phyloP scores from a whole-genome alignment of 2,113 vertebrate genomes.

The Protobothrops mucrosquamatus region DNA sequence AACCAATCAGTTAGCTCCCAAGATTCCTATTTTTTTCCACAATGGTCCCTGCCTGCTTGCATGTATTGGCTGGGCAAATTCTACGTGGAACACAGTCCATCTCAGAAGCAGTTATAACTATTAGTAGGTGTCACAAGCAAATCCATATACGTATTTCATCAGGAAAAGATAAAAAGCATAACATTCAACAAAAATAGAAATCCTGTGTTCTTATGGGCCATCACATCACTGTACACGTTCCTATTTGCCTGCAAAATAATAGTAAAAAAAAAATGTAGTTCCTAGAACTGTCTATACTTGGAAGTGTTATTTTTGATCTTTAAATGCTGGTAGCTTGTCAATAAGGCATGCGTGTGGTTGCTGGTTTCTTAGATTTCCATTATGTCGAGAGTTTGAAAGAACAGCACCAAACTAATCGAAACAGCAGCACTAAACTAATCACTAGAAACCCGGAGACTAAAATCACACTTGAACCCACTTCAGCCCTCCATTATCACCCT shows the following conservation, averaged over 20 bases:
- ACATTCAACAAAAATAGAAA: background rate
- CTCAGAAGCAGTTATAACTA: background rate
- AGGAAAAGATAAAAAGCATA: background rate
- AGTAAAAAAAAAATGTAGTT: background rate
- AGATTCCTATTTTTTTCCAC: background rate
- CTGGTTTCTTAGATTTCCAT: background rate
- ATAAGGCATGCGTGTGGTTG: background rate
- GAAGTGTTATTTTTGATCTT: background rate
- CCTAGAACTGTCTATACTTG: background rate
- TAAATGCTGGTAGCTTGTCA: background rate
- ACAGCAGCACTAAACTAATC: background rate
- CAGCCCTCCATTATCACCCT: background rate
- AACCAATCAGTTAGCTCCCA: background rate
- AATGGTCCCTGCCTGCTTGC: background rate
- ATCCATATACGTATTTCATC: background rate
- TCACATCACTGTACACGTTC: background rate
- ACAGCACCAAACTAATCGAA: background rate
- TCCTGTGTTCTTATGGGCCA: background rate
- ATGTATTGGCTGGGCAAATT: background rate
- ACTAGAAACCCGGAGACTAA: background rate
- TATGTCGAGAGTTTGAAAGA: background rate
- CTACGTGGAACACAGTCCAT: background rate
- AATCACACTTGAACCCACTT: background rate
- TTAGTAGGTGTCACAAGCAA: background rate
- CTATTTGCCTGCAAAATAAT: background rate